These are phyloP conservation scores for Pachydiplax longipennis DNA, from an alignment of 2,888 invertebrate species.

Conservation along the genomic window DNA sequence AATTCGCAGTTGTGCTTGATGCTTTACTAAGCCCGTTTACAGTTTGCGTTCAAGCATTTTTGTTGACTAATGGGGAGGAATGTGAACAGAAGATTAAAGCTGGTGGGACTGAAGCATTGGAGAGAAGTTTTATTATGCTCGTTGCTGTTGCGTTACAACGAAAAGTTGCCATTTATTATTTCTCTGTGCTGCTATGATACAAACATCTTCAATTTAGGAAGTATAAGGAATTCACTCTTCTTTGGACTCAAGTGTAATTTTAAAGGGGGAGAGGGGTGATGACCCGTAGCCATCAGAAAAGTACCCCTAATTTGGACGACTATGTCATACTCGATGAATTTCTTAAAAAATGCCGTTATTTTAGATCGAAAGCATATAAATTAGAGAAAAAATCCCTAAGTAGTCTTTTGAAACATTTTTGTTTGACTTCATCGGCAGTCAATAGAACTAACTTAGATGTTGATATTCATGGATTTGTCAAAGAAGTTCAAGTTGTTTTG, in stretches of 20 bases:
- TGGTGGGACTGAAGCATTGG: background rate
- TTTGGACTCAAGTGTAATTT: background rate
- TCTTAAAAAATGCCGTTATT: background rate
- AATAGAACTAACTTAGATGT: background rate
- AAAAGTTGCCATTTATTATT: background rate
- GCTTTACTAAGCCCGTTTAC: background rate
- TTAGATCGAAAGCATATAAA: background rate
- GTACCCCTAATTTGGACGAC: background rate
- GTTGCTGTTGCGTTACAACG: background rate
- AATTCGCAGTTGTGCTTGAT: too few relatives aligned
- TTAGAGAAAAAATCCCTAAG: background rate
- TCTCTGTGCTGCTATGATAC: background rate
- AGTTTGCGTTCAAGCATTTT: background rate
- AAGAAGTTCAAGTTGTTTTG: background rate
- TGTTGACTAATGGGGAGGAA: background rate
- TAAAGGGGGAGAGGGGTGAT: constrained; percentile 13
- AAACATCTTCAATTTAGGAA: background rate
- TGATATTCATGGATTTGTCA: background rate
- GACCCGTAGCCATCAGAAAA: background rate
- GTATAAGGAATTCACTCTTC: background rate
- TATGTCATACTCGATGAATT: background rate
- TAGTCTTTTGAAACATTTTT: background rate
- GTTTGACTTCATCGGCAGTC: background rate
- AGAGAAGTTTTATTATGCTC: background rate
- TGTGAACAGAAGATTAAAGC: background rate